phyloP scores from a whole-genome alignment of 2,888 invertebrate species.

The Ethmia dodecea region DNA sequence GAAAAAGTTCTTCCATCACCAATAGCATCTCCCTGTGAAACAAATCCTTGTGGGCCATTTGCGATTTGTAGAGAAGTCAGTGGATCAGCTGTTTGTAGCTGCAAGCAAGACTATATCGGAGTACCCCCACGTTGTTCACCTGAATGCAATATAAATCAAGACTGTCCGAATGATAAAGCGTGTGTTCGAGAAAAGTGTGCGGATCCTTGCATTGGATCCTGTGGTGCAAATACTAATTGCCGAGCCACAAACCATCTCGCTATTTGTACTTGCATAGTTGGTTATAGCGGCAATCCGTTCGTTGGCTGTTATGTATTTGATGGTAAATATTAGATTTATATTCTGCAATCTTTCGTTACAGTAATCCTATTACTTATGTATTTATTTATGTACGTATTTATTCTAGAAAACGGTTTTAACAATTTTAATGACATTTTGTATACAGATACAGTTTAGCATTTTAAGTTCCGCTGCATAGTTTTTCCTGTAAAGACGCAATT shows the following conservation, averaged over 20 bases:
- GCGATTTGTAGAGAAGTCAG: conserved; percentile 77
- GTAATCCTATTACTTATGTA: too few relatives aligned
- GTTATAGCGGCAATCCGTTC: conserved; percentile 87
- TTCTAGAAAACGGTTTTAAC: too few relatives aligned
- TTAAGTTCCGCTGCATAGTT: too few relatives aligned
- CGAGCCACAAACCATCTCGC: conserved; percentile 86
- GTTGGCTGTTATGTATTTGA: conserved; percentile 54
- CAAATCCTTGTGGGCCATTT: conserved; percentile 84
- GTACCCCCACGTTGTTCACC: conserved; percentile 85
- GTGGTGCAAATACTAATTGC: conserved; percentile 84
- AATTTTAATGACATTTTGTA: too few relatives aligned
- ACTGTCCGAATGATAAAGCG: conserved; percentile 84
- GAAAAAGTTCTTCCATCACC: conserved; percentile 70
- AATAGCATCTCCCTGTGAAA: conserved; percentile 71
- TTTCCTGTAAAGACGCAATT: too few relatives aligned
- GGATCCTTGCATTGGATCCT: conserved; percentile 84
- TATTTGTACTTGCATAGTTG: conserved; percentile 82
- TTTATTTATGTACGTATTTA: too few relatives aligned
- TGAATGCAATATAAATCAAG: conserved; percentile 86
- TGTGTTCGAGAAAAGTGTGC: conserved; percentile 86
- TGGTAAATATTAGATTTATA: conserved; percentile 36
- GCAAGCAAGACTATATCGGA: conserved; percentile 81
- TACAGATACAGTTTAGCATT: too few relatives aligned
- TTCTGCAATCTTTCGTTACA: too few relatives aligned
- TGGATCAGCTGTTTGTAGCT: conserved; percentile 78